Conservation (phyloP, 2,113 vertebrate species). For the Cyprinodon tularosa region DNA sequence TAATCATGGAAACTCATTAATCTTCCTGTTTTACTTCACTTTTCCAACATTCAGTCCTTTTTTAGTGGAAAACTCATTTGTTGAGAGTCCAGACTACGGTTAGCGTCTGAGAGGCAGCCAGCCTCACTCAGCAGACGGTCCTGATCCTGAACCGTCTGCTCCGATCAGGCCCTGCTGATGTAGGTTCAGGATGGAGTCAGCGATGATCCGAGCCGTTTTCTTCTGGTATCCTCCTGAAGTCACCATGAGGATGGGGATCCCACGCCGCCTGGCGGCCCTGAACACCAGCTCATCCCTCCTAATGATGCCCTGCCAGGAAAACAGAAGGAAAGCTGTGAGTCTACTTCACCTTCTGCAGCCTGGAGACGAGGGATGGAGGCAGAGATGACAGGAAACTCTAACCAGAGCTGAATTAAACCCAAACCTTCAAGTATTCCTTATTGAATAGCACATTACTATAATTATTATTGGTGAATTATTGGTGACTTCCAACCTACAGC, state of each 20-base stretch:
- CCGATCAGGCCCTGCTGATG: slow-evolving; percentile 84
- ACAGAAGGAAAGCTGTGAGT: neutral
- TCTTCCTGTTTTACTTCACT: neutral
- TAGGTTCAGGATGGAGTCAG: slow-evolving; percentile 95
- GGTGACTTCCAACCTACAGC: too few relatives aligned
- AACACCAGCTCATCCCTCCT: slow-evolving; percentile 92
- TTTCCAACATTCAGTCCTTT: neutral
- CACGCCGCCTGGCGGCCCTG: slow-evolving; percentile 78
- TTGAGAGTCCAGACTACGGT: neutral
- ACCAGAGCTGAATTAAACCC: neutral
- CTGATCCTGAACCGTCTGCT: slow-evolving; percentile 46
- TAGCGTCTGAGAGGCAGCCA: neutral
- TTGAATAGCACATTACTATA: too few relatives aligned
- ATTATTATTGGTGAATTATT: too few relatives aligned
- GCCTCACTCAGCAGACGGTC: slow-evolving; percentile 56
- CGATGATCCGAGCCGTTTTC: slow-evolving; percentile 92
- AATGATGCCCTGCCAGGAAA: slow-evolving; percentile 85
- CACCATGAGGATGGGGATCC: slow-evolving; percentile 93
- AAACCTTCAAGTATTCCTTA: too few relatives aligned
- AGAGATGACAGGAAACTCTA: neutral
- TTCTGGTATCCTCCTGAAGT: slow-evolving; percentile 96
- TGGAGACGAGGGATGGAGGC: neutral
- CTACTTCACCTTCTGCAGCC: neutral
- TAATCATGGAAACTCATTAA: neutral
- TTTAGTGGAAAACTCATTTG: neutral